Base-by-base conservation (phyloP, 2,113 vertebrate species). In the Nibea coibor region DNA sequence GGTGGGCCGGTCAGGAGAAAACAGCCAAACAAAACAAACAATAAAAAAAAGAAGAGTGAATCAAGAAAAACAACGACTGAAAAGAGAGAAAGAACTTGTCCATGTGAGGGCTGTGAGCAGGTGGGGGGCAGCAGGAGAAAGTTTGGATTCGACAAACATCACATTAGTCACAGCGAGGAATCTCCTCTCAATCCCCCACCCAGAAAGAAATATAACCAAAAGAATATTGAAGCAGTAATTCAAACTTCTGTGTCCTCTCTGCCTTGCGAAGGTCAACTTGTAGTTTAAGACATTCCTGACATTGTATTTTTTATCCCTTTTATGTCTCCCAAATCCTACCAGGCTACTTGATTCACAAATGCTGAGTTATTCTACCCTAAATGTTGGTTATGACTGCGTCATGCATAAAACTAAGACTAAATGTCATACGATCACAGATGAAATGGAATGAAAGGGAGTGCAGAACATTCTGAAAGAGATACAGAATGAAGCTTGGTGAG, bases 91-190 rank as follows among this genome's bases (percentile, higher is more conserved):
- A 86, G 35, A 59, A 39, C 24, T 74, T 82, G 76, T 75, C 22
- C 58, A 43, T 11, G 65, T 61, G 66, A 64, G 62, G n/a, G 62
- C 66, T 56, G 81, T 1, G 20, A 72, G 78, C 47, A 58, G 72
- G 82, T 70, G 64, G 85, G 84, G 80, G 82, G 78, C 67, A 64
- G 74, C 66, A 45, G 81, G 68, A 83, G 88, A 92, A 91, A 91
- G 83, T 92, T 92, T 88, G 87, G 72, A 91, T 88, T 90, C 24
- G 71, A 91, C 89, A 91, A 93, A 88, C 83, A 92, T 85, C 85
- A 83, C 73, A 90, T 94, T 92, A 89, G 93, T 91, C 93, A 92
- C 92, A 90, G 92, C 17, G 45, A 84, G 88, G 82, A 85, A 85
- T 85, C 81, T 78, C 76, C 56, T 71, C 72, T 81, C 80, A 22